Evolutionary conservation across 2,888 invertebrate genomes (phyloP), one percentile per base, ranked within the genome.

Genomic region (Xiphydria camelus): DNA sequence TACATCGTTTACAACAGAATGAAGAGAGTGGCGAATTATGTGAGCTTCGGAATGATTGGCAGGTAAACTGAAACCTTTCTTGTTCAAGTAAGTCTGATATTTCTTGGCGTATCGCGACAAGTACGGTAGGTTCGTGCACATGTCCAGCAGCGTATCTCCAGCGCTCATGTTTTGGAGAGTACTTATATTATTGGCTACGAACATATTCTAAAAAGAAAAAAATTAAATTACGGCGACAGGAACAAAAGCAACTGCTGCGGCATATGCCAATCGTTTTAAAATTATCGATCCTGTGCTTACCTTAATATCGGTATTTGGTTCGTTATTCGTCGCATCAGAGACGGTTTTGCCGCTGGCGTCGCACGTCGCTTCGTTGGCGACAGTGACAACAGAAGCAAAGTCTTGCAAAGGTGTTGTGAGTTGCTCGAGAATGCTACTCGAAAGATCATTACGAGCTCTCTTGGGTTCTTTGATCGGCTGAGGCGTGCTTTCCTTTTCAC

Each of bases 1-100:
- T 50, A 95, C 86, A 72, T 95, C 95, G 50, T 88, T 86, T 49
- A 92, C 85, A 57, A 93, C 83, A 55, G 88, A 85, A 54, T 88
- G 85, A 59, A 92, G 83, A 58, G 89, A 91, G 68, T 83, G 82
- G 76, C 84, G 85, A 62, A 86, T 85, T 67, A 80, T 84, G 69
- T 84, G 85, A 52, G 87, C 92, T 78, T 86, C 93, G 57, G 80
- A 83, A 76, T 85, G 81, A 47, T 83, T 86, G 1, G 83, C 79
- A 1, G 89, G 88, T 61, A 83, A 80, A 70, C 78, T 84, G 49
- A 81, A 84, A 47, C 78, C 81, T 74, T 82, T 90, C 69, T 85
- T 88, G 65, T 79, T 85, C 68, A 79, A 77, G 29, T 84, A 82
- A 34, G 83, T 83, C 62, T 82, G 81, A 58, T 83, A 83, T 66